Evolutionary conservation across 2,797 vertebrate species (phyloP).

Genomic region (Siniperca undulata): DNA sequence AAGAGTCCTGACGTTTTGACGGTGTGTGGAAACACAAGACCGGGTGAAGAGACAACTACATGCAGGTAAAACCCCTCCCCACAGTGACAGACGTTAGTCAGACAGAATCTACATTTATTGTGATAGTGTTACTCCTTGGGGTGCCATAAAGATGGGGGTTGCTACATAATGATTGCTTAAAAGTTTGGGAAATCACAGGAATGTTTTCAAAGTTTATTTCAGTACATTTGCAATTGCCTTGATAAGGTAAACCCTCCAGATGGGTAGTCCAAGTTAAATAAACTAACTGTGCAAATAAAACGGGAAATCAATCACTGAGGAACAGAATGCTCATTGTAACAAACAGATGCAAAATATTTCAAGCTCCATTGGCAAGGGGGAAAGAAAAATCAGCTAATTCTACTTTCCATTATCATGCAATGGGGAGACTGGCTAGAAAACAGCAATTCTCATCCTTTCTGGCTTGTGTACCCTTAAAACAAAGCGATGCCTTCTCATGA

Average conservation of each 20-base stretch:
- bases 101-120: not conserved
- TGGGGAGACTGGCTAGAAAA: not conserved
- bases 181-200: conserved; percentile 15
- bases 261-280: not conserved
- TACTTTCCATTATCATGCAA: not conserved
- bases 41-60: not conserved
- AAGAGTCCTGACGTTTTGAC: not conserved
- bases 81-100: not conserved
- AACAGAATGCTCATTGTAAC: not conserved
- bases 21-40: not conserved
- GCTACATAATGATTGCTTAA: not conserved
- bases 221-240: not conserved
- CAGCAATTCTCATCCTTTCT: not conserved
- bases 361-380: not conserved
- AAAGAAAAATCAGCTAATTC: not conserved
- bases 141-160: not conserved
- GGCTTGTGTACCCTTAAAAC: not conserved
- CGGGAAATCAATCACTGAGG: not conserved
- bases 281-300: conserved; percentile 13
- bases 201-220: conserved; percentile 31
- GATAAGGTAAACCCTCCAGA: not conserved
- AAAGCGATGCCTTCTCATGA: not conserved
- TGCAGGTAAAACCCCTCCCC: not conserved
- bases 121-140: conserved; percentile 1
- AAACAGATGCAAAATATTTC: not conserved